Base-by-base conservation (phyloP, 2,113 vertebrate genomes). In the Marcusenius ussheri region DNA sequence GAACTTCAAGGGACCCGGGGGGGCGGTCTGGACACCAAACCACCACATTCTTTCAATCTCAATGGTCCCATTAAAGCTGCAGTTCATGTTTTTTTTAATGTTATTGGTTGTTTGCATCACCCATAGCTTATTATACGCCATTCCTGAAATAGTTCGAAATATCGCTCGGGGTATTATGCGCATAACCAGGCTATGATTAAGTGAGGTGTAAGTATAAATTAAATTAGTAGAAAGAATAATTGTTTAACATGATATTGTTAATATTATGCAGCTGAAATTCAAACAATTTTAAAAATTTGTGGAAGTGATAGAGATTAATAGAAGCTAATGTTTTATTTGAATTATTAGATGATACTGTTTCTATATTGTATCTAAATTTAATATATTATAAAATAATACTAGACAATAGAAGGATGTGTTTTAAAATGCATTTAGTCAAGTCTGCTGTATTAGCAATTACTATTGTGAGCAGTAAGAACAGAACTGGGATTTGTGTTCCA, bases 201-300 rank as follows among this genome's bases (percentile, higher is more conserved):
- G 39, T 80, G 74, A 39, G 74, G 35, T 42, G 74, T 80, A 35
- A 80, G 35, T 80, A 80, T 80, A 80, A 42, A 80, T 80, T 80
- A 42, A 80, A 80, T 80, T 80, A 80, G 74, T 42, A 39, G 31
- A 42, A 42, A 80, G 74, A 80, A 80, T 80, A 80, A 42, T 80
- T 42, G 35, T 42, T 80, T 80, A 42, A 80, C 74, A 80, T 39
- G 35, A 39, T 80, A 80, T 80, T 17, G 74, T 80, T 39, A 80
- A 80, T 80, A 80, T 80, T 80, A 80, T 80, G 74, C 35, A 42
- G 35, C 74, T 80, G 74, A 80, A 80, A 80, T 80, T 80, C 74
- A 42, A 80, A 35, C 15, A 42, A 2, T 17, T 77, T 77, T 77
- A 7, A 2, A 17, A 77, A 77, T 19, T 80, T 80, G 74, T 80